Base-by-base conservation (phyloP, 2,888 invertebrate genomes). In the Drosophila macrothrix region DNA sequence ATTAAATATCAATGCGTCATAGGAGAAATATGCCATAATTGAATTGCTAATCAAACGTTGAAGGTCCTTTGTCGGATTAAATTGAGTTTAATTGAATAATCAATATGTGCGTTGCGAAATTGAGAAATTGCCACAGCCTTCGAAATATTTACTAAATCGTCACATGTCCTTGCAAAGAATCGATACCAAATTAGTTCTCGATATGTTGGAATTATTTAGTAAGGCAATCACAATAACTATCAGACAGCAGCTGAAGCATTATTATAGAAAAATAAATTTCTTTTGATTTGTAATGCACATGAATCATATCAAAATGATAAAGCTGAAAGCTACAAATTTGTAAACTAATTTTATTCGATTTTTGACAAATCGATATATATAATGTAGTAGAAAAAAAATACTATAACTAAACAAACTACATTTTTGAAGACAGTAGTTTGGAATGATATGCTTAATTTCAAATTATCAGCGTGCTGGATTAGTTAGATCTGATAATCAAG, bases 1-100 rank as follows among this genome's bases (percentile, higher is more conserved):
- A 22, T 10, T 28, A 28, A 53, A n/a, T 43, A n/a, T 14, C 22
- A 33, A 54, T 78, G 78, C 67, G 76, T 78, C 78, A 73, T 50
- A 37, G 39, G 43, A 41, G 25, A 28, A 53, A 52, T 22, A 31
- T 52, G 43, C 19, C 50, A 54, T 35, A 59, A 33, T 4, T 14
- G 37, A 33, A 29, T 10, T 6, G 29, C 55, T 2, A 39, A 33
- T n/a, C 19, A 31, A 19, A 4, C n/a, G n/a, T 39, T 28, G 28
- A 39, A 56, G 28, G 56, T 56, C 39, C 39, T 39, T 19, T n/a
- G 14, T 7, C n/a, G 25, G 25, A 46, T 46, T 46, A 25, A 25
- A 46, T 25, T 22, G 2, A 14, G 25, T 25, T 46, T 33, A n/a
- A 59, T 59, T 25, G 59, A 25, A 62, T 59, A 59, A 62, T 62